These are phyloP conservation scores for Agonopterix alstromeriana DNA, from an alignment of 2,888 invertebrate genomes.

Conservation along the genomic window DNA sequence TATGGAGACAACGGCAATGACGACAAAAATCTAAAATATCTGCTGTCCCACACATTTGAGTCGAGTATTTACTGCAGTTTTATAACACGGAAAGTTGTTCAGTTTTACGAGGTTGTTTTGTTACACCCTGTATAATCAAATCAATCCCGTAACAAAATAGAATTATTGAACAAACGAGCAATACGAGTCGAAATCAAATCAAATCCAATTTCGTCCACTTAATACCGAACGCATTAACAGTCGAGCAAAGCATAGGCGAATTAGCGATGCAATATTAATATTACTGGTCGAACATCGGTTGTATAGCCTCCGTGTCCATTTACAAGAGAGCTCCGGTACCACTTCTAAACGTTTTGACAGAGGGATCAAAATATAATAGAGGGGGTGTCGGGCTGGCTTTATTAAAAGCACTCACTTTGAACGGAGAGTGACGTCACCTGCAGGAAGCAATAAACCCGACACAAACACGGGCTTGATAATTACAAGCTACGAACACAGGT, in stretches of 20 bases:
- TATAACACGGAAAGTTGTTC: too few species aligned
- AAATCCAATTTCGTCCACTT: too few species aligned
- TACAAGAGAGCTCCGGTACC: neutral
- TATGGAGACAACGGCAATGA: too few species aligned
- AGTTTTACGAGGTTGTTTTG: too few species aligned
- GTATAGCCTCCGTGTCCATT: constrained; percentile 1
- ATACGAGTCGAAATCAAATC: too few species aligned
- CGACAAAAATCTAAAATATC: too few species aligned
- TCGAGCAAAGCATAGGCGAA: constrained; percentile 7
- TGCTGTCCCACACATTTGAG: too few species aligned
- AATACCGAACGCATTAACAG: too few species aligned
- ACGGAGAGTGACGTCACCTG: constrained; percentile 65
- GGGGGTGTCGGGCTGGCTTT: constrained; percentile 40
- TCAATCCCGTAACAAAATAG: constrained; percentile 11
- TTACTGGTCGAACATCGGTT: constrained; percentile 1
- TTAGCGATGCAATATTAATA: constrained; percentile 21
- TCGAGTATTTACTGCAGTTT: too few species aligned
- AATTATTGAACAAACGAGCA: neutral
- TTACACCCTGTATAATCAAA: too few species aligned
- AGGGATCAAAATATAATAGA: constrained; percentile 12
- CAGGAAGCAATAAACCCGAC: constrained; percentile 58
- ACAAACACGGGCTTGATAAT: constrained; percentile 53
- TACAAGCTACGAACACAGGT: constrained; percentile 36
- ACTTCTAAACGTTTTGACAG: constrained; percentile 5
- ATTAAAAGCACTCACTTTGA: constrained; percentile 72